Evolutionary conservation across 2,888 invertebrate species (phyloP).

Genomic region (Euplagia quadripunctaria): DNA sequence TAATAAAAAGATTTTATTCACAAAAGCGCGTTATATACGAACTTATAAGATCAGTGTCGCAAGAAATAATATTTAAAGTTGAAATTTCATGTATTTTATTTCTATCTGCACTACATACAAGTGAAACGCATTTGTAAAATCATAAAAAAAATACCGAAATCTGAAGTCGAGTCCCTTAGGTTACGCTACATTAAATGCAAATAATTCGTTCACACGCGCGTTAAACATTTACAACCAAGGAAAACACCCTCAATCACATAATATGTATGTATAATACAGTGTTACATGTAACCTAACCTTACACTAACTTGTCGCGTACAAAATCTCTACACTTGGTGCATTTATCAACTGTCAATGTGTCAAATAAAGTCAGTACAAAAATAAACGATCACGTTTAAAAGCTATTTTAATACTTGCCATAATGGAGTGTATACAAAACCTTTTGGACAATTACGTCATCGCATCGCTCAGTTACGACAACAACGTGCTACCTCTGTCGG

Average conservation of each 20-base stretch:
- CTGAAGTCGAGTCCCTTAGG: slow-evolving; percentile 13
- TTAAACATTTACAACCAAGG: slow-evolving; percentile 39
- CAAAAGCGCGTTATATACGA: background rate
- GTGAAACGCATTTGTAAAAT: background rate
- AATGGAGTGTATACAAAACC: slow-evolving; percentile 63
- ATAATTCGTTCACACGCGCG: slow-evolving; percentile 46
- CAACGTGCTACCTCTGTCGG: background rate
- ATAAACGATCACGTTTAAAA: slow-evolving; percentile 72
- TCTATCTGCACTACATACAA: too few relatives aligned
- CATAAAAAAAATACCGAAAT: slow-evolving; percentile 26
- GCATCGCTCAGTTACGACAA: slow-evolving; percentile 17
- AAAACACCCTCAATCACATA: slow-evolving; percentile 61
- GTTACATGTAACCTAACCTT: slow-evolving; percentile 59
- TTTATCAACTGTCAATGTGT: slow-evolving; percentile 57
- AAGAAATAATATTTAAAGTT: background rate
- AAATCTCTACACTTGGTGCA: slow-evolving; percentile 74
- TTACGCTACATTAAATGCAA: slow-evolving; percentile 38
- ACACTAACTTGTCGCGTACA: slow-evolving; percentile 67
- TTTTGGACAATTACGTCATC: slow-evolving; percentile 32
- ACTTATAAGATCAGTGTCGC: background rate
- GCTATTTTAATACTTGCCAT: slow-evolving; percentile 68
- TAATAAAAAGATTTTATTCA: background rate
- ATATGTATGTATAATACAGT: slow-evolving; percentile 48
- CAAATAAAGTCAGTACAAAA: slow-evolving; percentile 75
- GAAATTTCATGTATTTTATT: background rate